A percentile compares a stretch with the other conserved stretches of the same genome.
Evolutionary conservation across 2,888 invertebrate genomes (phyloP).

Genomic region (Phragmatobia fuliginosa): DNA sequence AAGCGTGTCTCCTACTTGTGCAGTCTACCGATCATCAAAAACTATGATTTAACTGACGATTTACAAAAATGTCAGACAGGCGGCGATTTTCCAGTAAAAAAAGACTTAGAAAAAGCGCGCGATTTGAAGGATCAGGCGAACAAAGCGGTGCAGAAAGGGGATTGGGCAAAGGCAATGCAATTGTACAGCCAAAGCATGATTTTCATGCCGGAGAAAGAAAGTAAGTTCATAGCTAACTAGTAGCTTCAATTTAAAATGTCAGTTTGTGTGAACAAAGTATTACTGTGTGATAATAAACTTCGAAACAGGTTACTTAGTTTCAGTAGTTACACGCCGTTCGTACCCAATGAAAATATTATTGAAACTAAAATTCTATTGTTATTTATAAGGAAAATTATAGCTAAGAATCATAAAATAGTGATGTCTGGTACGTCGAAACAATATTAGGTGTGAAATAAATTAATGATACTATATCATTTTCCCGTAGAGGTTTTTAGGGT

Average conservation of each 20-base stretch:
- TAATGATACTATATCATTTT: too few relatives aligned
- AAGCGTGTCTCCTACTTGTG: slow-evolving; percentile 88
- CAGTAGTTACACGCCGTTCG: background rate
- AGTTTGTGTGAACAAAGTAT: slow-evolving; percentile 36
- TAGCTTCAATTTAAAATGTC: slow-evolving; percentile 43
- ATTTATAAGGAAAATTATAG: background rate
- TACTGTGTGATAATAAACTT: background rate
- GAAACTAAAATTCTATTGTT: background rate
- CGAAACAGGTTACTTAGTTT: background rate
- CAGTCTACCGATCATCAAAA: slow-evolving; percentile 83
- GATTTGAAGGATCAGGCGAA: slow-evolving; percentile 91
- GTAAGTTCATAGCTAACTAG: slow-evolving; percentile 77
- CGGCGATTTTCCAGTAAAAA: slow-evolving; percentile 77
- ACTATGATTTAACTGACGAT: slow-evolving; percentile 80
- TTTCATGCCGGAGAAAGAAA: slow-evolving; percentile 88
- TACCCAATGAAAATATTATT: background rate
- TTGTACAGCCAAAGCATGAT: slow-evolving; percentile 90
- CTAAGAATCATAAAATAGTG: background rate
- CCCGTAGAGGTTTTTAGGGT: too few relatives aligned
- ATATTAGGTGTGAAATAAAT: too few relatives aligned
- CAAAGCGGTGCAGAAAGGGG: slow-evolving; percentile 89
- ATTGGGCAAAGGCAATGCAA: slow-evolving; percentile 89
- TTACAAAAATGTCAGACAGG: slow-evolving; percentile 69
- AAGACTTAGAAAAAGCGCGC: slow-evolving; percentile 87
- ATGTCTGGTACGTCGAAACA: too few relatives aligned